Conservation (phyloP, 2,797 vertebrate genomes). For the Pteropus rufus region DNA sequence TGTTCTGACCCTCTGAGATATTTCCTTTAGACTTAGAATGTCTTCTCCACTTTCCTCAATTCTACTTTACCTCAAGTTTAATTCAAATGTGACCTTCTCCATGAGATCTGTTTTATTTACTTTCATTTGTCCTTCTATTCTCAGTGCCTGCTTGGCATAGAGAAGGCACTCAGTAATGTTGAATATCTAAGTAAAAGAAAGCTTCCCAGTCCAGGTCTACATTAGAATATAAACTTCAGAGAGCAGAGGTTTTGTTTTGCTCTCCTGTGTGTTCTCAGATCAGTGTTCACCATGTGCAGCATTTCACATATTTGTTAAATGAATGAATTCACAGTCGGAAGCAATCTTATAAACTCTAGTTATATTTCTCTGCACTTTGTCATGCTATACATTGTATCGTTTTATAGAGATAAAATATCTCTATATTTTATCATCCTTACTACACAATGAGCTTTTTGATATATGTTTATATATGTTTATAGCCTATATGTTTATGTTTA, state of each 20-base stretch:
- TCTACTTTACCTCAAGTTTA: not conserved
- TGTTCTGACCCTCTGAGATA: not conserved
- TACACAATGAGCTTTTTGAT: not conserved
- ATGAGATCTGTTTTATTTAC: not conserved
- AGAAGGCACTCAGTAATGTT: not conserved
- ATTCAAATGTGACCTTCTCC: not conserved
- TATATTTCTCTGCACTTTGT: not conserved
- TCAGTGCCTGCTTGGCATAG: not conserved
- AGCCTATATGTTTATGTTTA: not conserved
- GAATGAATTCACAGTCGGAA: not conserved
- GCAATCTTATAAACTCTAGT: not conserved
- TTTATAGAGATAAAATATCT: not conserved
- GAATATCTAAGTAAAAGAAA: not conserved
- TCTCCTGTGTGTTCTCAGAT: not conserved
- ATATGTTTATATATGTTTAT: not conserved
- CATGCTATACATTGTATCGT: not conserved
- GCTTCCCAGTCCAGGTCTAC: not conserved
- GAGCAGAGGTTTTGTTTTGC: not conserved
- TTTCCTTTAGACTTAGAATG: not conserved
- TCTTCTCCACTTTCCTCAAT: not conserved
- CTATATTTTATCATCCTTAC: not conserved
- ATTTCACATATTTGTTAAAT: not conserved
- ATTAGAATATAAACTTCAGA: not conserved
- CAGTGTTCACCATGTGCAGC: not conserved
- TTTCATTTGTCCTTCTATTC: not conserved